Evolutionary conservation across 2,113 vertebrate species (phyloP).

Genomic region (Diphyllodes magnificus): DNA sequence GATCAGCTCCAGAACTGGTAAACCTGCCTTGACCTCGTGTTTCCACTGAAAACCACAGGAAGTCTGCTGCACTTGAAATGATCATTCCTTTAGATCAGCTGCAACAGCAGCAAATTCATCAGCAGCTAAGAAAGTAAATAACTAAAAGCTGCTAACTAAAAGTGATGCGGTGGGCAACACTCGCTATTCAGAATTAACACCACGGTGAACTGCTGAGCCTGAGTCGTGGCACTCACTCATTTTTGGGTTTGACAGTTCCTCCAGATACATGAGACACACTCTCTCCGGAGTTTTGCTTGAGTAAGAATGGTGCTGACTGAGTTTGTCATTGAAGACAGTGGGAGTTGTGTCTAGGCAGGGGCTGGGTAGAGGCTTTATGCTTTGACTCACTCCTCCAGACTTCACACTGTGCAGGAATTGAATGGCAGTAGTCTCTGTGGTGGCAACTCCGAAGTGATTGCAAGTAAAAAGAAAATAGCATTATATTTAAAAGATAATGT

Average conservation of each 20-base stretch:
- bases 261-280: background rate
- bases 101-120: background rate
- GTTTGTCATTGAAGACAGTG: background rate
- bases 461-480: background rate
- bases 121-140: background rate
- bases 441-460: background rate
- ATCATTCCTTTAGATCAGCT: background rate
- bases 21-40: background rate
- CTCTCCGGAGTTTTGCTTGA: conserved; percentile 8
- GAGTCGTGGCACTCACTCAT: background rate
- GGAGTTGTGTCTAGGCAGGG: conserved; percentile 21
- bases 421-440: background rate
- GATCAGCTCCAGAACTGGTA: conserved; percentile 97
- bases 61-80: background rate
- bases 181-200: background rate
- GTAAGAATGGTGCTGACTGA: conserved; percentile 9
- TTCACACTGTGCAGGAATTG: background rate
- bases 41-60: conserved; percentile 71
- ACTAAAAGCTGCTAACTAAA: background rate
- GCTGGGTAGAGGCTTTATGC: background rate
- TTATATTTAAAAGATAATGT: background rate
- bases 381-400: conserved; percentile 31
- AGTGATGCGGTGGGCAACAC: background rate
- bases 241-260: background rate
- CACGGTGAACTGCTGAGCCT: background rate